A percentile compares a stretch with the other conserved stretches of the same genome.
Conservation (phyloP, 2,113 vertebrate genomes). For the Microtus oregoni region DNA sequence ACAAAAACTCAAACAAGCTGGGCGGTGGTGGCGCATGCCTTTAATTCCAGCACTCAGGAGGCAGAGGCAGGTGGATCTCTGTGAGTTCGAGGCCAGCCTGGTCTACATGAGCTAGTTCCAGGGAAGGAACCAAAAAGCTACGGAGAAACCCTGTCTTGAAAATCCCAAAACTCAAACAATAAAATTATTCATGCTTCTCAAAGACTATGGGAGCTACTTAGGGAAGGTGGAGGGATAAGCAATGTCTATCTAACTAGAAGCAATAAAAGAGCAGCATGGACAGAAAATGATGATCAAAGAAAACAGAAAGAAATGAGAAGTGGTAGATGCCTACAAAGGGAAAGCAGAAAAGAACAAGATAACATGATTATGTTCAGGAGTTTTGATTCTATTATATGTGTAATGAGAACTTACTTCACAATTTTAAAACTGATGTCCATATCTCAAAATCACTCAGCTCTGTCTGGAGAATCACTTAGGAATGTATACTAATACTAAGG, state of each 20-base stretch:
- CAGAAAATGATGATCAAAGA: background rate
- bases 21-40: no score
- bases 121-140: no score
- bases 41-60: no score
- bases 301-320: background rate
- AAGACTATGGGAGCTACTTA: background rate
- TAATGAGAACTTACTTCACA: background rate
- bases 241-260: background rate
- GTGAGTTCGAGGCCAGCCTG: no score
- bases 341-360: background rate
- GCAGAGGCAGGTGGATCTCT: no score
- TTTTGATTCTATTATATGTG: background rate
- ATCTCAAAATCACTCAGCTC: background rate
- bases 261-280: background rate
- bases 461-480: background rate
- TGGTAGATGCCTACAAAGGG: background rate
- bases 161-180: background rate
- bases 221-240: background rate
- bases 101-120: no score
- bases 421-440: background rate
- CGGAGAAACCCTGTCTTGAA: no score
- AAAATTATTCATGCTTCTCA: background rate
- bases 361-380: background rate
- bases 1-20: background rate
- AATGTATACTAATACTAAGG: background rate